These are phyloP conservation scores for Yponomeuta evonymella DNA, from an alignment of 2,888 invertebrate species.

Conservation along the genomic window DNA sequence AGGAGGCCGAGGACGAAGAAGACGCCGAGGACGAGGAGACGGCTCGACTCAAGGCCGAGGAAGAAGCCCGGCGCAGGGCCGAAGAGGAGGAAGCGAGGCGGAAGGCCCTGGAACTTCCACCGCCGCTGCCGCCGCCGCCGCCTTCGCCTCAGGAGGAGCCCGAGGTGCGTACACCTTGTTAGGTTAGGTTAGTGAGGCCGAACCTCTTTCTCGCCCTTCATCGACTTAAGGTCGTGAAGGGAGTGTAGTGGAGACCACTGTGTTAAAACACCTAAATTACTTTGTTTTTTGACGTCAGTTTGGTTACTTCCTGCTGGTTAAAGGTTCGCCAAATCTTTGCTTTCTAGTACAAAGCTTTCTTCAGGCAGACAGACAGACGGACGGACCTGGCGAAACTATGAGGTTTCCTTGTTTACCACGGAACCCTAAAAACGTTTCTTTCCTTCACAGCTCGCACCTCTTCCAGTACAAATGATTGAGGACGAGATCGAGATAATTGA, in stretches of 20 bases:
- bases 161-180: background rate
- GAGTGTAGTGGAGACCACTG: too few species aligned
- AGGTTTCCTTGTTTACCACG: too few species aligned
- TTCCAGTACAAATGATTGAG: constrained; percentile 40
- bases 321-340: too few species aligned
- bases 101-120: constrained; percentile 60
- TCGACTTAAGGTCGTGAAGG: too few species aligned
- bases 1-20: constrained; percentile 35
- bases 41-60: constrained; percentile 54
- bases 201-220: too few species aligned
- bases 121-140: constrained; percentile 61
- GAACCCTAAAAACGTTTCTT: background rate
- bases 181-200: too few species aligned
- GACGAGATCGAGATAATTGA: constrained; percentile 51
- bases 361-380: too few species aligned
- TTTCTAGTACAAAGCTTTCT: too few species aligned
- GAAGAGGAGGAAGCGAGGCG: constrained; percentile 59
- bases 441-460: constrained; percentile 18
- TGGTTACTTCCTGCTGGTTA: too few species aligned
- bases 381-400: too few species aligned
- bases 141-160: constrained; percentile 52
- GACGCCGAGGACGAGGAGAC: constrained; percentile 42
- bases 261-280: too few species aligned
- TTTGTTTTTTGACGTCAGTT: too few species aligned
- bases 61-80: constrained; percentile 43